phyloP scores from a whole-genome alignment of 2,888 invertebrate genomes.

The Yponomeuta plumbellus region DNA sequence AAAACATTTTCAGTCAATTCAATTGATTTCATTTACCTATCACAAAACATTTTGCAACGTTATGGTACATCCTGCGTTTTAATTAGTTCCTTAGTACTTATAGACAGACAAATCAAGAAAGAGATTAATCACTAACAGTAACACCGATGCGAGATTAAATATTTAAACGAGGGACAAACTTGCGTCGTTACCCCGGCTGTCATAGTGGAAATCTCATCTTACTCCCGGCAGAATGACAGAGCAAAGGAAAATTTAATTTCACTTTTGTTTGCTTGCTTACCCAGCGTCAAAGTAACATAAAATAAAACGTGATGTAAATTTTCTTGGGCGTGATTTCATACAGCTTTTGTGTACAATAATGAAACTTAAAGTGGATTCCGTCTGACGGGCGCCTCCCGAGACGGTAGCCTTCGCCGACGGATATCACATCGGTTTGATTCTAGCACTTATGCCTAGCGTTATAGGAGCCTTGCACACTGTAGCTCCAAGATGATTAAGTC shows the following conservation, averaged over 20 bases:
- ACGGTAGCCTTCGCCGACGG: not conserved
- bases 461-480: not conserved
- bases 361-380: constrained; percentile 1
- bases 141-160: not conserved
- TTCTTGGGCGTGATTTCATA: constrained; percentile 3
- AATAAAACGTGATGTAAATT: constrained; percentile 28
- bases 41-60: no score
- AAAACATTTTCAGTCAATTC: no score
- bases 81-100: no score
- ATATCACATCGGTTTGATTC: not conserved
- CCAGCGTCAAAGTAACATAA: constrained; percentile 28
- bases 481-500: no score
- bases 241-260: constrained; percentile 42
- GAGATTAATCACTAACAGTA: not conserved
- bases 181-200: not conserved
- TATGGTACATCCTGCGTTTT: no score
- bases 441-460: not conserved
- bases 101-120: not conserved
- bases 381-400: not conserved
- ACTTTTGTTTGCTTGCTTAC: constrained; percentile 28
- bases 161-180: not conserved
- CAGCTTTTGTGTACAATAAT: not conserved
- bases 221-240: not conserved
- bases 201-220: not conserved
- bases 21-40: no score